Evolutionary conservation across 2,113 vertebrate species (phyloP).

Genomic region (Nothocercus julius): DNA sequence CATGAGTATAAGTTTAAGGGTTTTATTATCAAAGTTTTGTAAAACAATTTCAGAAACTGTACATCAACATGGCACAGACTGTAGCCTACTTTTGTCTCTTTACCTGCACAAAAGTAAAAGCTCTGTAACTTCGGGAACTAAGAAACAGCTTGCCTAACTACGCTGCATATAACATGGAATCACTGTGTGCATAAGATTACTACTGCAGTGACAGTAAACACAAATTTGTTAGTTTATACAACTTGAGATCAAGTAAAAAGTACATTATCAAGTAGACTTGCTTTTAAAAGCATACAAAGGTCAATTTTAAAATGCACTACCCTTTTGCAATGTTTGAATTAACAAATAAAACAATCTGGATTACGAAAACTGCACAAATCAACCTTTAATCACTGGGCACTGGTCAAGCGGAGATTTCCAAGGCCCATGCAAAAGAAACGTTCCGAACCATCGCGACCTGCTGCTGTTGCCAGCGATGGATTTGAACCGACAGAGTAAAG

Average conservation of each 20-base stretch:
- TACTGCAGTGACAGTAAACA: conserved; percentile 79
- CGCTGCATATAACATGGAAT: conserved; percentile 79
- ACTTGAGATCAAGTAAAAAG: conserved; percentile 81
- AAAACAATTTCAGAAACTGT: conserved; percentile 92
- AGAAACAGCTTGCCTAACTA: conserved; percentile 76
- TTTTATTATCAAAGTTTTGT: conserved; percentile 96
- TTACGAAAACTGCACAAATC: background rate
- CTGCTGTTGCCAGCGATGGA: conserved; percentile 54
- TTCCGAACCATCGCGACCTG: conserved; percentile 41
- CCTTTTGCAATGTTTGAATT: conserved; percentile 22
- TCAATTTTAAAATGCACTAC: conserved; percentile 79
- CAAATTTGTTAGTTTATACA: conserved; percentile 80
- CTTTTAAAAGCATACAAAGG: conserved; percentile 77
- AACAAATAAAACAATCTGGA: conserved; percentile 23
- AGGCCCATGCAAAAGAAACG: conserved; percentile 14
- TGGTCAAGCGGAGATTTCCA: background rate
- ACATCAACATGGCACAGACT: conserved; percentile 86
- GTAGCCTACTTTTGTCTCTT: conserved; percentile 78
- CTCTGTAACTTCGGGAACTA: conserved; percentile 74
- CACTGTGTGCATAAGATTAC: conserved; percentile 77
- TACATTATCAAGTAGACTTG: conserved; percentile 79
- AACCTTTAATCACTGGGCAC: conserved; percentile 14
- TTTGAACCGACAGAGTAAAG: conserved; percentile 60
- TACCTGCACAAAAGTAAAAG: conserved; percentile 82
- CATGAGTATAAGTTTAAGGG: conserved; percentile 75